Evolutionary conservation across 37 sponge, comb jelly and placozoan species (phyloP).

Genomic region (Haliclona indistincta): DNA sequence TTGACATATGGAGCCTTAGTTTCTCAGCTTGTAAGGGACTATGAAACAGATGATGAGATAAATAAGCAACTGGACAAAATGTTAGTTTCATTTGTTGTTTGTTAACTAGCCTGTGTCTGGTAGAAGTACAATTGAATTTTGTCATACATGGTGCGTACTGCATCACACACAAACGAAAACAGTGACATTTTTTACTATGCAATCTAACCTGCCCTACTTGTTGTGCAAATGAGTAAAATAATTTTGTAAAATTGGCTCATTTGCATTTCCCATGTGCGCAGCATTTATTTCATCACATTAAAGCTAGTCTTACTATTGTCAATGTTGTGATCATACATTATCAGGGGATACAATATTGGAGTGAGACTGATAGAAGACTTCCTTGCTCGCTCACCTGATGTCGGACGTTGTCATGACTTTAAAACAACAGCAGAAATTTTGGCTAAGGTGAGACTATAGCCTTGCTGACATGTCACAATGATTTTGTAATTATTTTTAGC

Average conservation of each 20-base stretch:
- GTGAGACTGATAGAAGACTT: conserved; percentile 95
- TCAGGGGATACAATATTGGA: conserved; percentile 97
- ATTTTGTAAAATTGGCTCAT: no score
- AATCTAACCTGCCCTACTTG: no score
- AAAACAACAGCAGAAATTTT: conserved; percentile 89
- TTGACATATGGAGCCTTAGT: conserved; percentile 97
- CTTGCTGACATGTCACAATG: neutral
- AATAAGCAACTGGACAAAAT: conserved; percentile 96
- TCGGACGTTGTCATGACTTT: conserved; percentile 84
- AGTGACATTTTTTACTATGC: no score
- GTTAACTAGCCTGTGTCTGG: neutral
- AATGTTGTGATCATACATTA: neutral
- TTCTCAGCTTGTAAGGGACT: conserved; percentile 95
- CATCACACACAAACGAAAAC: no score
- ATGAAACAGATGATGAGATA: conserved; percentile 91
- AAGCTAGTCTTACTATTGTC: no score
- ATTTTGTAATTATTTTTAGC: conserved; percentile 22
- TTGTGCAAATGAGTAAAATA: no score
- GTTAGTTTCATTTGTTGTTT: conserved; percentile 37
- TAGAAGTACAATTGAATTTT: no score
- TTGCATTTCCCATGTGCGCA: no score
- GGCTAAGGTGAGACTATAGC: conserved; percentile 58
- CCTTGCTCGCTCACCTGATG: conserved; percentile 76
- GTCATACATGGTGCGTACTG: no score
- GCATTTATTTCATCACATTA: no score